Evolutionary conservation across 2,888 invertebrate species (phyloP), one percentile per base, ranked within the genome.

Genomic region (Liopterus haemorrhoidalis): DNA sequence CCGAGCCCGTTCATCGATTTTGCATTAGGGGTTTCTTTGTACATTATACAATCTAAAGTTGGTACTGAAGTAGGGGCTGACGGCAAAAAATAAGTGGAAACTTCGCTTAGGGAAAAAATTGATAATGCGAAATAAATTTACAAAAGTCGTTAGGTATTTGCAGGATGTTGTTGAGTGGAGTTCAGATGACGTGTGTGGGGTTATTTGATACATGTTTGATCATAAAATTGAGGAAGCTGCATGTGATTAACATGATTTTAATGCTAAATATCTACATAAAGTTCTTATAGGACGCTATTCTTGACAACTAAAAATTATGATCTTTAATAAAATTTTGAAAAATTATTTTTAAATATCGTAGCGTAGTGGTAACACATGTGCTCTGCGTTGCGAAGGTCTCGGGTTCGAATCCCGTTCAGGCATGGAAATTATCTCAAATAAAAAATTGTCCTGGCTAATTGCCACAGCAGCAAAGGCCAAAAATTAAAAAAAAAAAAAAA

Each of bases 11-110:
- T 62, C 62, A 69, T 69, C 68, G 69, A 69, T 69, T 69, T 69
- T 69, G 65, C 69, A 69, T 69, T 69, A 69, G 66, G 67, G 65
- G 64, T 67, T 69, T 68, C 68, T 68, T 69, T 69, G 67, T 68
- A 68, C 68, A 68, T 69, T 68, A 68, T 67, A 69, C 67, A 68
- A 69, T 69, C 68, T 69, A 67, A 67, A 67, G 67, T 68, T 67
- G 67, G 67, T 66, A 67, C 67, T 67, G 67, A 42, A 42, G 42
- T 42, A 25, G 35, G 42, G 18, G 20, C n/a, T n/a, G 35, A 33
- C 32, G 32, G 41, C 31, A 22, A 31, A 32, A 18, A 19, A 20
- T 18, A 39, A 32, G 39, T 32, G 39, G 30, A n/a, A 57, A 55
- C 55, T 57, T 54, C 49, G 59, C 63, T 61, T 60, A 45, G 39